A percentile compares a stretch with the other conserved stretches of the same genome.
phyloP scores from a whole-genome alignment of 2,113 vertebrate genomes.

The Jaculus jaculus region DNA sequence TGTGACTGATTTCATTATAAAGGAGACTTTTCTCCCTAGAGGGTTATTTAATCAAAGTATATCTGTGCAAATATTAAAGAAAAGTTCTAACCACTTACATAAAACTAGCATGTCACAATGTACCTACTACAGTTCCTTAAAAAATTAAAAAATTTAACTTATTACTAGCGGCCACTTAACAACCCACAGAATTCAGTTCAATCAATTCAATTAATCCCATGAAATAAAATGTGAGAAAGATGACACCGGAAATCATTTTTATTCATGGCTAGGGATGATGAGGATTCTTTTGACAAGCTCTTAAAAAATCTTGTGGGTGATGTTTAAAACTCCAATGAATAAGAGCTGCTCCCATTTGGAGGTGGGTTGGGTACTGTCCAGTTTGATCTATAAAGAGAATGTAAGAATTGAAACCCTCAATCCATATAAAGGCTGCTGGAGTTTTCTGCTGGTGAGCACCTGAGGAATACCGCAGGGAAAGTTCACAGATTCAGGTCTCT shows the following conservation, averaged over 20 bases:
- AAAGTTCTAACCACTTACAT: constrained; percentile 18
- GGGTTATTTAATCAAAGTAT: constrained; percentile 19
- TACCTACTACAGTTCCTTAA: constrained; percentile 23
- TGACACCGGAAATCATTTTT: constrained; percentile 85
- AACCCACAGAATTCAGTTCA: constrained; percentile 69
- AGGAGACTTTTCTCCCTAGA: neutral
- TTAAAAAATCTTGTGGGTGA: constrained; percentile 86
- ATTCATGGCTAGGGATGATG: constrained; percentile 85
- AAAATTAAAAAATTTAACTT: constrained; percentile 74
- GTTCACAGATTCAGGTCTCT: constrained; percentile 68
- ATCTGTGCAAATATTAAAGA: neutral
- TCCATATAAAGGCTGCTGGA: constrained; percentile 80
- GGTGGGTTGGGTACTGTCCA: constrained; percentile 21
- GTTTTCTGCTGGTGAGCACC: constrained; percentile 79
- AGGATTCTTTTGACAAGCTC: constrained; percentile 83
- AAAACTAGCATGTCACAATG: constrained; percentile 14
- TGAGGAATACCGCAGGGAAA: constrained; percentile 83
- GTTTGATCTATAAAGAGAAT: constrained; percentile 79
- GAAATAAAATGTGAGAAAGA: constrained; percentile 84
- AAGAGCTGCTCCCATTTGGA: constrained; percentile 82
- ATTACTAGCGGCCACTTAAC: constrained; percentile 76
- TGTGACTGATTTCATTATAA: constrained; percentile 32
- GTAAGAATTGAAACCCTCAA: constrained; percentile 81
- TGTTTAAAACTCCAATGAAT: constrained; percentile 84
- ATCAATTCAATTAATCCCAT: constrained; percentile 85